These are phyloP conservation scores for Peromyscus attwateri DNA, from an alignment of 2,797 vertebrate species.

Conservation along the genomic window DNA sequence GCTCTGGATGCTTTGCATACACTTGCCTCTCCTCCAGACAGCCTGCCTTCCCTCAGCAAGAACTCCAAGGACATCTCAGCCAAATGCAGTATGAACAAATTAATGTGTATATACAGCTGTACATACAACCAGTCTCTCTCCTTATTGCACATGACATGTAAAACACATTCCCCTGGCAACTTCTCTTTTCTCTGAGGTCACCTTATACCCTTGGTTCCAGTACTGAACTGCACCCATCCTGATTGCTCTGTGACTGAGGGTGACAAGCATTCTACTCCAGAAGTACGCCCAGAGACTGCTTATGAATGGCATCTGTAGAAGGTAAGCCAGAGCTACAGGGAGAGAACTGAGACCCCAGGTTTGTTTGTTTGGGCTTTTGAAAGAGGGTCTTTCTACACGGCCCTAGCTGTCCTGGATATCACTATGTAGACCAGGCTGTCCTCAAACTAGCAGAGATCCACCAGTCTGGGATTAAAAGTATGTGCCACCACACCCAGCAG, in stretches of 20 bases:
- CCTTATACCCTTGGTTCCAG: neutral
- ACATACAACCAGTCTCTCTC: accelerated
- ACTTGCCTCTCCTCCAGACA: neutral
- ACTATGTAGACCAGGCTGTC: neutral
- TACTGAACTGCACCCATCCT: neutral
- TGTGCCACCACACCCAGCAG: neutral
- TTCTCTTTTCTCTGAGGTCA: neutral
- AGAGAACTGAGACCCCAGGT: neutral
- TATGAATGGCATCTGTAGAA: accelerated
- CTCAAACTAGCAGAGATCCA: neutral
- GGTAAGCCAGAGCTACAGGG: neutral
- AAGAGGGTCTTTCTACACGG: neutral
- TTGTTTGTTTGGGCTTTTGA: neutral
- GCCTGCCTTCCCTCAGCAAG: neutral
- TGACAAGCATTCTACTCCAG: neutral
- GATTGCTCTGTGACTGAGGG: neutral
- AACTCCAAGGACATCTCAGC: accelerated
- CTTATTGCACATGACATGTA: accelerated
- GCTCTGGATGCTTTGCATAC: neutral
- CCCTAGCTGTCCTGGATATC: neutral
- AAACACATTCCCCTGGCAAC: neutral
- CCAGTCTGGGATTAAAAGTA: neutral
- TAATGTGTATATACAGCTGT: too few species aligned
- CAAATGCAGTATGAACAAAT: neutral
- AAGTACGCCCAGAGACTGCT: neutral